Evolutionary conservation across 2,113 vertebrate species (phyloP).

Genomic region (Paradoxurus hermaphroditus): DNA sequence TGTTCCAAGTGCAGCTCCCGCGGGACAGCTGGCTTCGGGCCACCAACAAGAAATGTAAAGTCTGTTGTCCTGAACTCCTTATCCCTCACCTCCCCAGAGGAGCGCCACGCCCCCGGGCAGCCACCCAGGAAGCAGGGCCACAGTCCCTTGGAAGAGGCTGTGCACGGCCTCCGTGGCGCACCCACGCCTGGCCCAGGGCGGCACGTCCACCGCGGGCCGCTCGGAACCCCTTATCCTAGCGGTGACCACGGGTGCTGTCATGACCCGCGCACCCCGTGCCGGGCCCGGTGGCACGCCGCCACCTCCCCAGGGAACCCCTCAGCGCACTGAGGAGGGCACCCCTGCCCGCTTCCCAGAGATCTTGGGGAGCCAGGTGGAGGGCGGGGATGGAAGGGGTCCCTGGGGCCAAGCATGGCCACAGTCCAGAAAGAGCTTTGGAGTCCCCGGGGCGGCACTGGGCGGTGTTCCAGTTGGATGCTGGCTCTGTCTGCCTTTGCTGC

Average conservation of each 20-base stretch:
- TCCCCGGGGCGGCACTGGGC: not conserved
- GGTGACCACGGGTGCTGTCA: rapidly evolving
- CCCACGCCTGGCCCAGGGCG: not conserved
- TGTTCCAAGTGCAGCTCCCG: not conserved
- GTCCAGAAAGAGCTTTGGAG: not conserved
- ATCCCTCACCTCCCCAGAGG: not conserved
- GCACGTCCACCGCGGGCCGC: rapidly evolving
- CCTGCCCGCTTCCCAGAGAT: not conserved
- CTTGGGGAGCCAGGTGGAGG: rapidly evolving
- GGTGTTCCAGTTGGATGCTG: not conserved
- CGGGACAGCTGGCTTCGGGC: rapidly evolving
- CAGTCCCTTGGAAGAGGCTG: not conserved
- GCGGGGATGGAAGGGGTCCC: rapidly evolving
- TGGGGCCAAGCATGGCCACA: not conserved
- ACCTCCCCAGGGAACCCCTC: not conserved
- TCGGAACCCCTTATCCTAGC: too few species aligned
- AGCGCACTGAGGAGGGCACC: not conserved
- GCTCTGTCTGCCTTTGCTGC: not conserved
- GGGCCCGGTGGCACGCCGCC: rapidly evolving
- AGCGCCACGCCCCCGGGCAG: not conserved
- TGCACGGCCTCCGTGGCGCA: rapidly evolving
- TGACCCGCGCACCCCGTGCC: not conserved
- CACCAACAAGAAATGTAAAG: not conserved
- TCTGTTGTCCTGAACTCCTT: not conserved
- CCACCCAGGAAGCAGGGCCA: not conserved